Evolutionary conservation across 2,888 invertebrate genomes (phyloP), one percentile per base, ranked within the genome.

Genomic region (Harmothoe impar): DNA sequence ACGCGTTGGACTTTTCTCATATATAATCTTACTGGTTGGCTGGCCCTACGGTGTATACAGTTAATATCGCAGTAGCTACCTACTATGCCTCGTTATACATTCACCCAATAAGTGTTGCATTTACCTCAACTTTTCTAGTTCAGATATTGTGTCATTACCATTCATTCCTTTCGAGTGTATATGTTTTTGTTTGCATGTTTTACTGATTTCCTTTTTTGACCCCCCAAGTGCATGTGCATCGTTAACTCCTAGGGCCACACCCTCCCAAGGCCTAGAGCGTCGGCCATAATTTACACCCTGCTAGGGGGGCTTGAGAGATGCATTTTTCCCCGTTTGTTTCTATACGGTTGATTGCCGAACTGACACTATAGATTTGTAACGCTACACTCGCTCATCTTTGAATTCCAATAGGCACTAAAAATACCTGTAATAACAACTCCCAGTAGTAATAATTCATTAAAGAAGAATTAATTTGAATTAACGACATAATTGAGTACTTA

Each of bases 131-230:
- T 54, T 54, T 31, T 54, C 54, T 86, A 86, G 56, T 86, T 86
- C 56, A 56, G 84, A 84, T 84, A 51, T 84, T 43, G 84, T 84
- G 84, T 33, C 35, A 84, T 52, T 84, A 51, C 25, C 35, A 78
- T 77, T 77, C 77, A 77, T 77, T 78, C 78, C 17, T 84, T 84
- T 84, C 52, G 84, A 84, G 84, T 84, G 86, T 29, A 52, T 43
- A 81, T n/a, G 43, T 81, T 86, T 86, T 86, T 56, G 86, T 86
- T 86, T 86, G 86, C 86, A 86, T 86, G 86, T 86, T 81, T 81
- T 81, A 81, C 81, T 81, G 81, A 81, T 81, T 86, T 86, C 29
- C 52, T 54, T 86, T 54, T 17, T 86, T 35, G n/a, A n/a, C 3
- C 78, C 35, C 84, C 54, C 17, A 86, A 86, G 52, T 86, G 86